Base-by-base conservation (phyloP, 1,140 invertebrate genomes). In the Cydia pomonella region DNA sequence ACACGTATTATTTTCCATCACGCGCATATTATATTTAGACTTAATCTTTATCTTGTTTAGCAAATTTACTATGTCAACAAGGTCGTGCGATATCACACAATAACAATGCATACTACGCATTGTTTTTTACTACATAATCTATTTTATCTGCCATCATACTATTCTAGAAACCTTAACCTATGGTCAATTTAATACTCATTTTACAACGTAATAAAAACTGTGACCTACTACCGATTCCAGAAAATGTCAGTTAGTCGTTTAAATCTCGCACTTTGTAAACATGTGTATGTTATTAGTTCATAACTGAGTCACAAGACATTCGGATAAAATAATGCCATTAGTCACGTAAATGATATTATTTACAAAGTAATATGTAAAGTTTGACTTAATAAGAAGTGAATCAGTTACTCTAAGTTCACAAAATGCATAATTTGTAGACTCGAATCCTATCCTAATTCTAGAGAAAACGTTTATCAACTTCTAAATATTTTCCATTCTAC, bases 261-360 rank as follows among this genome's bases (percentile, higher is more conserved):
- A 59, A 21, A 23, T 59, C 53, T 23, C 7, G 18, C 53, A 59
- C n/a, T 59, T 18, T 3, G 21, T 59, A n/a, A 10, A 23, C 53
- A 59, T 59, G 21, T 59, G 53, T n/a, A n/a, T 23, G 9, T 23
- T 59, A 10, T 59, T 59, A 59, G 21, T 23, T 23, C 53, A 59
- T 59, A 21, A 59, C n/a, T 59, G 53, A 59, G 53, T 59, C 53
- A 59, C 16, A 59, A 59, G 18, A 59, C 53, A 59, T 59, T 59
- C 3, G 13, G 47, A 2, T n/a, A 5, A 18, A 53, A 18, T 53
- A 53, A 18, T 18, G 50, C 5, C n/a, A 53, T 53, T 53, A 53
- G 21, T 59, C 53, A 59, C 53, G 21, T 59, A 59, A 59, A 59
- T 23, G 7, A 2, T 23, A 23, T 23, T 59, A 23, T 23, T 59